Conservation (phyloP, 2,888 invertebrate genomes). For the Cloeon dipterum region DNA sequence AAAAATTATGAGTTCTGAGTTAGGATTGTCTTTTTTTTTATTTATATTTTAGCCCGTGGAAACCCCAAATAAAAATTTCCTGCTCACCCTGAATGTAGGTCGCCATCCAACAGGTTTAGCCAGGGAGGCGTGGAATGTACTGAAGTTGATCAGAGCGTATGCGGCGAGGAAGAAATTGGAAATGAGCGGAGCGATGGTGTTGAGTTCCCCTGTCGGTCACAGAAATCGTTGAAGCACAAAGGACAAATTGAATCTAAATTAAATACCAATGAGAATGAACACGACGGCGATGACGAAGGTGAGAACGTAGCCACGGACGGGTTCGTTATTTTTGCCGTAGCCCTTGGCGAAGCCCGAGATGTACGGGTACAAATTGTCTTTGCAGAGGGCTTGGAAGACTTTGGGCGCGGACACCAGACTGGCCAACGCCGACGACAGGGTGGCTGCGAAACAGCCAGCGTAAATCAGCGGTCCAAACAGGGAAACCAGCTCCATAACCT, state of each 20-base stretch:
- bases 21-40: too few species aligned
- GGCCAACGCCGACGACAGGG: conserved; percentile 86
- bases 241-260: too few species aligned
- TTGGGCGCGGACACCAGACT: conserved; percentile 91
- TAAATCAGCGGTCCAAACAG: conserved; percentile 81
- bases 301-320: conserved; percentile 23
- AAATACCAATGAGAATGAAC: conserved; percentile 27
- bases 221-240: too few species aligned
- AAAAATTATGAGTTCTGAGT: too few species aligned
- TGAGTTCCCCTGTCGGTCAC: conserved; percentile 15
- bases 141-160: conserved; percentile 22
- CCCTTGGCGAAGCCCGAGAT: conserved; percentile 23
- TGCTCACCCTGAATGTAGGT: conserved; percentile 11
- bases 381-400: conserved; percentile 38
- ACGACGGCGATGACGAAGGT: conserved; percentile 24
- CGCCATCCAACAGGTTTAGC: conserved; percentile 14
- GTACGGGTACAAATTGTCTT: conserved; percentile 28
- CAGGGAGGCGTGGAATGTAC: conserved; percentile 22
- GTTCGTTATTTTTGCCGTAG: conserved; percentile 12
- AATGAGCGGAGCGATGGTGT: conserved; percentile 22
- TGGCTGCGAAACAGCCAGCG: conserved; percentile 93
- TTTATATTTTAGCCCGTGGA: too few species aligned
- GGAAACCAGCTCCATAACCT: conserved; percentile 65
- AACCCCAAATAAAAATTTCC: not conserved
- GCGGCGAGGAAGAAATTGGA: conserved; percentile 23